Conservation (phyloP, 2,113 vertebrate genomes). For the Salvator merianae region DNA sequence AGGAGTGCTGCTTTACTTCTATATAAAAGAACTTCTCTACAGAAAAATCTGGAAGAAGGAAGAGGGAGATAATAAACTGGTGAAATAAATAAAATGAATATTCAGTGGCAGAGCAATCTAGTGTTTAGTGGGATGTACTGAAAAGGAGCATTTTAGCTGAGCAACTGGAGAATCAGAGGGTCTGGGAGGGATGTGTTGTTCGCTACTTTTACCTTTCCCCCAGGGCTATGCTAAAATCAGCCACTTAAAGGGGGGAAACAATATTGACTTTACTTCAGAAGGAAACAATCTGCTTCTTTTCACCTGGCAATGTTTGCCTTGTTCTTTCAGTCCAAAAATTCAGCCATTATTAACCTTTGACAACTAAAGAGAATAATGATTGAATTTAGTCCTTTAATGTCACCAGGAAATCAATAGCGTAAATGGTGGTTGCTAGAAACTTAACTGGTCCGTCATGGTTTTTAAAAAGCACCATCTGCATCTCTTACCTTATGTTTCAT, state of each 20-base stretch:
- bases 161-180: not conserved
- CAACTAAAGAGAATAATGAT: conserved; percentile 67
- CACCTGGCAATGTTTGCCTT: conserved; percentile 55
- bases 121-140: not conserved
- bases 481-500: not conserved
- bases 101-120: not conserved
- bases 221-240: not conserved
- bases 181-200: not conserved
- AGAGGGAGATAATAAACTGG: too few species aligned
- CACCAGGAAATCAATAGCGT: conserved; percentile 69
- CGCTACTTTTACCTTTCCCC: not conserved
- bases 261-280: conserved; percentile 33
- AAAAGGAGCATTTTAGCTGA: not conserved
- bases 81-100: not conserved
- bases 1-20: not conserved
- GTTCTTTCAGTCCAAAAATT: conserved; percentile 60
- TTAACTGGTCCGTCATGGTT: conserved; percentile 57
- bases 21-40: not conserved
- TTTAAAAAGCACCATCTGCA: conserved; percentile 53
- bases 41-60: not conserved
- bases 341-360: conserved; percentile 68
- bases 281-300: conserved; percentile 63
- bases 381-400: conserved; percentile 64
- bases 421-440: conserved; percentile 63
- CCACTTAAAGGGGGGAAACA: not conserved